phyloP scores from a whole-genome alignment of 2,797 vertebrate genomes.

The Numenius phaeopus region DNA sequence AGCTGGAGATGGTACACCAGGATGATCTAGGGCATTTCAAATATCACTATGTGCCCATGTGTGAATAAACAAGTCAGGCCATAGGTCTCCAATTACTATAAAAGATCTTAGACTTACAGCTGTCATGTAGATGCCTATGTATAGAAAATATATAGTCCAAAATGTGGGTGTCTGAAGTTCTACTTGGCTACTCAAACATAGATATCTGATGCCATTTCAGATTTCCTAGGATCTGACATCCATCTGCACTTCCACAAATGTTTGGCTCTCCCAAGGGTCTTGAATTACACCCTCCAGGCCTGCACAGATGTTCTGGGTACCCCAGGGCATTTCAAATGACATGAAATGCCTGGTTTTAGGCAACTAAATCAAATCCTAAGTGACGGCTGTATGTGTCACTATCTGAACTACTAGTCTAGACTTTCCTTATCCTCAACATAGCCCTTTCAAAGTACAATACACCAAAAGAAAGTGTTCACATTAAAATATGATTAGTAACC shows the following conservation, averaged over 20 bases:
- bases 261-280: neutral
- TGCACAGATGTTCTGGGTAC: neutral
- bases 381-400: neutral
- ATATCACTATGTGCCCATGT: neutral
- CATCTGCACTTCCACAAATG: neutral
- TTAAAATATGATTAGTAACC: neutral
- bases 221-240: neutral
- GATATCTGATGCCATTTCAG: neutral
- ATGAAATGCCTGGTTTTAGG: neutral
- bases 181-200: neutral
- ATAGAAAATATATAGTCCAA: neutral
- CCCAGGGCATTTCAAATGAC: neutral
- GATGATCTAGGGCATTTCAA: neutral
- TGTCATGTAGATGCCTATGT: neutral
- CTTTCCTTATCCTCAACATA: neutral
- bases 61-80: neutral
- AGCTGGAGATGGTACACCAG: neutral
- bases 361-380: neutral
- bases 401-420: neutral
- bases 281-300: neutral
- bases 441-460: neutral
- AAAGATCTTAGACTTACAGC: neutral
- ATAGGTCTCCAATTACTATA: neutral
- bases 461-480: neutral
- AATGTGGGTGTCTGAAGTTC: neutral